Evolutionary conservation across 2,888 invertebrate species (phyloP).

Genomic region (Sesia apiformis): DNA sequence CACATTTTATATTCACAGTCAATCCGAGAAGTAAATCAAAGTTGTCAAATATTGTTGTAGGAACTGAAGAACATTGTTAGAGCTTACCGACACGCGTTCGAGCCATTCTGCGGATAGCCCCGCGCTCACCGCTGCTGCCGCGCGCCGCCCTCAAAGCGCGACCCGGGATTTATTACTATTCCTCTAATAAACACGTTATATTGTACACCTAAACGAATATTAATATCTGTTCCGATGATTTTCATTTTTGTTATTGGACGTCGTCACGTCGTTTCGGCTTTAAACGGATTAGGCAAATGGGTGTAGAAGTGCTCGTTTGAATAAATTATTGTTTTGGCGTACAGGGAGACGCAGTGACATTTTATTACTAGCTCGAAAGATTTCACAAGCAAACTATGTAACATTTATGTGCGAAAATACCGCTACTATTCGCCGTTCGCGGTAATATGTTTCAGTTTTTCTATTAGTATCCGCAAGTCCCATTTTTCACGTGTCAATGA

Average conservation of each 20-base stretch:
- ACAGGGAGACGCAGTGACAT: too few relatives aligned
- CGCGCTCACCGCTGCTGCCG: conserved; percentile 11
- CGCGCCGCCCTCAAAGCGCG: neutral
- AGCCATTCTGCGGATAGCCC: conserved; percentile 50
- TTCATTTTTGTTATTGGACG: conserved; percentile 46
- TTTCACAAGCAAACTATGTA: too few relatives aligned
- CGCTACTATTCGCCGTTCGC: conserved; percentile 10
- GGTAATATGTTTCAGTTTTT: conserved; percentile 29
- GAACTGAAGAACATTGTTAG: conserved; percentile 56
- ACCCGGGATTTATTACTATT: conserved; percentile 47
- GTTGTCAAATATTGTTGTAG: conserved; percentile 44
- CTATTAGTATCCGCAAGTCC: conserved; percentile 46
- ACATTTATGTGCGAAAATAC: conserved; percentile 9
- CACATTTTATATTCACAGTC: neutral
- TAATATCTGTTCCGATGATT: conserved; percentile 56
- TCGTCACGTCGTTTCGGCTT: conserved; percentile 30
- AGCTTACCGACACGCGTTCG: conserved; percentile 56
- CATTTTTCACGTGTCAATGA: conserved; percentile 70
- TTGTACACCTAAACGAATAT: conserved; percentile 55
- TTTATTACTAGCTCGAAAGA: too few relatives aligned
- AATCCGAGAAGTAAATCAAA: conserved; percentile 48
- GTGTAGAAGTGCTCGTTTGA: too few relatives aligned
- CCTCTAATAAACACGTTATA: conserved; percentile 65
- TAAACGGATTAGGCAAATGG: too few relatives aligned
- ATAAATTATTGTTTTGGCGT: too few relatives aligned